phyloP scores from a whole-genome alignment of 2,113 vertebrate genomes.

The Scopus umbretta region DNA sequence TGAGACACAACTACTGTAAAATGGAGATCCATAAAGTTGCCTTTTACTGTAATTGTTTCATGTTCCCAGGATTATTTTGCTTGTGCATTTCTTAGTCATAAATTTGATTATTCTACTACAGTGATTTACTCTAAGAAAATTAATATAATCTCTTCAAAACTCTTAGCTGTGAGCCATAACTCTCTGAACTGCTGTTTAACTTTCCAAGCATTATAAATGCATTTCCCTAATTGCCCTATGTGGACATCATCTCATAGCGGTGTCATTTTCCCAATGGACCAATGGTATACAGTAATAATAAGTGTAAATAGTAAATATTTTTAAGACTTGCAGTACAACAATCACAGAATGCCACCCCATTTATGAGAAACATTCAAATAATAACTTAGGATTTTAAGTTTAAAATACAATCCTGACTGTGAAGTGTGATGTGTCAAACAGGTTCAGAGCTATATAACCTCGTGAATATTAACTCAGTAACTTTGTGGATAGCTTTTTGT shows the following conservation, averaged over 20 bases:
- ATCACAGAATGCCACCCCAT: neutral
- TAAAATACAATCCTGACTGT: neutral
- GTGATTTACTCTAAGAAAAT: neutral
- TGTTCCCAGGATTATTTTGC: neutral
- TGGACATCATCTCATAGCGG: neutral
- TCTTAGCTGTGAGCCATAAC: neutral
- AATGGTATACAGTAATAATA: neutral
- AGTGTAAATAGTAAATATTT: neutral
- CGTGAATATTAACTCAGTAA: neutral
- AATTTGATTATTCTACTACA: conserved; percentile 11
- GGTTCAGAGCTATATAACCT: neutral
- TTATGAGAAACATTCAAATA: neutral
- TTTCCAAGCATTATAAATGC: neutral
- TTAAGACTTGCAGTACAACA: neutral
- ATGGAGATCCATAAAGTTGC: neutral
- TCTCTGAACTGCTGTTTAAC: neutral
- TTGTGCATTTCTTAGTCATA: neutral
- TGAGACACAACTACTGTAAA: neutral
- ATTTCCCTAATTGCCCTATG: neutral
- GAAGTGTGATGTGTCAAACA: neutral
- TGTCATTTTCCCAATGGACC: neutral
- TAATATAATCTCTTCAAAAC: neutral
- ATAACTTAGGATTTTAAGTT: neutral
- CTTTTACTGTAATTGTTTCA: neutral
- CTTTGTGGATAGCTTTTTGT: neutral